Conservation (phyloP, 2,113 vertebrate species). For the Ameiurus melas region DNA sequence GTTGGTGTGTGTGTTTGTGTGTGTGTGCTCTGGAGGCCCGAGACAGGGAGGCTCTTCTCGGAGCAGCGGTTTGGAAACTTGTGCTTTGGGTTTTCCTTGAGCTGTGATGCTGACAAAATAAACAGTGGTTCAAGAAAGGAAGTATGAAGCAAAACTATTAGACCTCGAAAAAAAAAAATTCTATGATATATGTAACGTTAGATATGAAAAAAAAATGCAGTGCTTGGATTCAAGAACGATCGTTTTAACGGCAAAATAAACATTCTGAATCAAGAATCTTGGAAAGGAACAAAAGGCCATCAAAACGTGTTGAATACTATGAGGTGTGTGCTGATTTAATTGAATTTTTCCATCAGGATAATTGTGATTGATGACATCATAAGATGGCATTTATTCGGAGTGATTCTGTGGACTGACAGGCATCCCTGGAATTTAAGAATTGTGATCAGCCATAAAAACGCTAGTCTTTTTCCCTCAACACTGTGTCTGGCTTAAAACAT, state of each 20-base stretch:
- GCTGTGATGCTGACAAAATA: slow-evolving; percentile 5
- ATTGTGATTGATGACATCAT: background rate
- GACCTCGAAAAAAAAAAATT: background rate
- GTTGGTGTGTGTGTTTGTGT: slow-evolving; percentile 19
- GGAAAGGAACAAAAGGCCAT: background rate
- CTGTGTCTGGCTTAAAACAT: background rate
- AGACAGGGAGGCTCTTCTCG: slow-evolving; percentile 61
- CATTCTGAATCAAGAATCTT: background rate
- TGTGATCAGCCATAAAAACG: background rate
- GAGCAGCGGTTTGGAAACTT: slow-evolving; percentile 46
- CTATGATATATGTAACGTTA: background rate
- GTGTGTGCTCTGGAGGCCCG: slow-evolving; percentile 66
- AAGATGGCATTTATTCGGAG: background rate
- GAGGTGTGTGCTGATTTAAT: background rate
- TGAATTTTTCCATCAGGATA: background rate
- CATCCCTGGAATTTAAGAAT: background rate
- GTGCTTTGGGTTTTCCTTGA: slow-evolving; percentile 15
- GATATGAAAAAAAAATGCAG: background rate
- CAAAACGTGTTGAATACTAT: background rate
- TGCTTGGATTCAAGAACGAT: background rate
- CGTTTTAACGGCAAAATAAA: background rate
- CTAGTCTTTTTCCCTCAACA: background rate
- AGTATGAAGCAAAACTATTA: slow-evolving; percentile 16
- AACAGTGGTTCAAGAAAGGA: slow-evolving; percentile 8
- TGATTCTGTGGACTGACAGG: background rate